phyloP scores from a whole-genome alignment of 1,140 invertebrate genomes.

The Papilio dardanus region DNA sequence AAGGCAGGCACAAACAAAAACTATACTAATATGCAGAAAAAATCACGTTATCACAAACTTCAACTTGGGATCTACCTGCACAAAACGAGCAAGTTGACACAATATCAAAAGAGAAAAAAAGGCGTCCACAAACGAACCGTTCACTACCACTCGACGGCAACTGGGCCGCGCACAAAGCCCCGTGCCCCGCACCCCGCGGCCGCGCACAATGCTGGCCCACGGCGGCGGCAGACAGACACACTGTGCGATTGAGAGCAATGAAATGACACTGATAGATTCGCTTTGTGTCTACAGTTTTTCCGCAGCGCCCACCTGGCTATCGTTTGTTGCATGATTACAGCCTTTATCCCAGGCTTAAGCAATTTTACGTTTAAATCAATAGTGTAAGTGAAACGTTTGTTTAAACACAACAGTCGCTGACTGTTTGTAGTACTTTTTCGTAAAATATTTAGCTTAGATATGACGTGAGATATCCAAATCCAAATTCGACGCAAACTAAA shows the following conservation, averaged over 20 bases:
- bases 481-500: neutral
- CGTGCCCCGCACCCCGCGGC: slow-evolving; percentile 15
- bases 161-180: slow-evolving; percentile 48
- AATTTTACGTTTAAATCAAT: neutral
- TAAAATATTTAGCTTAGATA: neutral
- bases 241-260: slow-evolving; percentile 44
- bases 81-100: slow-evolving; percentile 38
- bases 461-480: neutral
- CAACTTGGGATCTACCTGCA: neutral
- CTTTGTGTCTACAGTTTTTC: slow-evolving; percentile 35
- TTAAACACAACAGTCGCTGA: neutral
- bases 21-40: neutral
- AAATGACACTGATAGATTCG: slow-evolving; percentile 38
- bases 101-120: slow-evolving; percentile 37
- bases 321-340: neutral
- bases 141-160: slow-evolving; percentile 38
- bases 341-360: slow-evolving; percentile 27
- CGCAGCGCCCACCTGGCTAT: neutral
- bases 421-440: neutral
- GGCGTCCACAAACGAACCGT: slow-evolving; percentile 1
- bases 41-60: slow-evolving; percentile 7
- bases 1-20: neutral
- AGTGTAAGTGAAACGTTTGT: neutral
- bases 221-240: slow-evolving; percentile 1
- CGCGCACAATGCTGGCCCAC: slow-evolving; percentile 33